Conservation (phyloP, 1,140 invertebrate genomes). For the Leptopilina clavipes region DNA sequence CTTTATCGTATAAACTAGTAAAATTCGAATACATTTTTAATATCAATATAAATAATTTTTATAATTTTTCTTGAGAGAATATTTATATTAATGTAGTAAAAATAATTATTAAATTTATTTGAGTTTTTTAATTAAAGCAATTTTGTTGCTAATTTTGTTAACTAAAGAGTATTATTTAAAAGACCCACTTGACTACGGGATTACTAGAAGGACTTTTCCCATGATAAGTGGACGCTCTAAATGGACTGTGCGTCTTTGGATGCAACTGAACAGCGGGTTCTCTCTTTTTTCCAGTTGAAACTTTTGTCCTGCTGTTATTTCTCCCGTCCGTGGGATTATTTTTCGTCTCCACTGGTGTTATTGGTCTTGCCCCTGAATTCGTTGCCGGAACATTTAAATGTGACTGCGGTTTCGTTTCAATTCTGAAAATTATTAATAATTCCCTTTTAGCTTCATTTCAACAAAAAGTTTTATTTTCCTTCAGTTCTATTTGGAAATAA, state of each 20-base stretch:
- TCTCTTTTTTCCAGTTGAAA: slow-evolving; percentile 76
- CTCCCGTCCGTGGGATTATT: slow-evolving; percentile 76
- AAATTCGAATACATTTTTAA: no score
- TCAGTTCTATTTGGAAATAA: no score
- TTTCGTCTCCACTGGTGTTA: slow-evolving; percentile 72
- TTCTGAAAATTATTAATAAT: slow-evolving; percentile 51
- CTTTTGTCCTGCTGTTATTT: slow-evolving; percentile 79
- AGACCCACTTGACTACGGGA: slow-evolving; percentile 71
- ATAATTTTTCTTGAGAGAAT: no score
- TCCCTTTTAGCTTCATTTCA: no score
- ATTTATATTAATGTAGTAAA: no score
- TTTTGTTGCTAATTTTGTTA: no score
- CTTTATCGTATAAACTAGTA: no score
- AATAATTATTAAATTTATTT: no score
- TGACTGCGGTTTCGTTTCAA: slow-evolving; percentile 60
- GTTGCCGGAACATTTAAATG: slow-evolving; percentile 49
- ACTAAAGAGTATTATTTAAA: no score
- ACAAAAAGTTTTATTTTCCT: no score
- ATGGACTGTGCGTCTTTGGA: slow-evolving; percentile 74
- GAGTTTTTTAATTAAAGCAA: no score
- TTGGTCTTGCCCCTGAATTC: slow-evolving; percentile 62
- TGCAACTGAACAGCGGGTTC: slow-evolving; percentile 74
- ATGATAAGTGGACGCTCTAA: slow-evolving; percentile 75
- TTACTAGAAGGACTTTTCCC: slow-evolving; percentile 74
- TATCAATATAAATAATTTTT: no score